These are phyloP conservation scores for Chaunax sp. DNA, from an alignment of 2,797 vertebrate species.

Conservation along the genomic window DNA sequence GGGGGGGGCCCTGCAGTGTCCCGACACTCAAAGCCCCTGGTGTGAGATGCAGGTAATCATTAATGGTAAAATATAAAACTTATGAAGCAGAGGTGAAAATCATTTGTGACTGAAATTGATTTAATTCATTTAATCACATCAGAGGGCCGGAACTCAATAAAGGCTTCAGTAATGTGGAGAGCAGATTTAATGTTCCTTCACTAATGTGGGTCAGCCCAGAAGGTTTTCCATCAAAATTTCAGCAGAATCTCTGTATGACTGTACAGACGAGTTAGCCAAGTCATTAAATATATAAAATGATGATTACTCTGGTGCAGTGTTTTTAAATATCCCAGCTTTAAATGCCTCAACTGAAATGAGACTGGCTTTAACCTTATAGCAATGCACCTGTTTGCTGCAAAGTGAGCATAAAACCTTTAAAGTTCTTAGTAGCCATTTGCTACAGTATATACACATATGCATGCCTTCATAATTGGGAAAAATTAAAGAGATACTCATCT, in stretches of 20 bases:
- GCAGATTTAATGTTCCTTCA: conserved; percentile 9
- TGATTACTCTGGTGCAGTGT: conserved; percentile 1
- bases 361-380: neutral
- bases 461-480: neutral
- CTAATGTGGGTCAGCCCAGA: conserved; percentile 18
- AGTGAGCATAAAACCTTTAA: conserved; percentile 1
- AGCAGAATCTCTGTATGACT: conserved; percentile 1
- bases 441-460: neutral
- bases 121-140: conserved; percentile 10
- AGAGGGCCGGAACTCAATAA: conserved; percentile 1
- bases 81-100: neutral
- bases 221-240: conserved; percentile 23
- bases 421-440: neutral
- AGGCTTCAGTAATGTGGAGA: conserved; percentile 12
- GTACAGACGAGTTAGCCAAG: neutral
- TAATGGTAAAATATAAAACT: neutral
- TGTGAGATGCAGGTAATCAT: neutral
- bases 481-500: too few relatives aligned
- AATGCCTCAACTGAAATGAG: neutral
- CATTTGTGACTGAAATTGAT: neutral
- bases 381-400: neutral
- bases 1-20: too few relatives aligned
- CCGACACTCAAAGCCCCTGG: too few relatives aligned
- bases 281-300: conserved; percentile 11
- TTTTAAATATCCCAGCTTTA: conserved; percentile 1